phyloP scores from a whole-genome alignment of 2,113 vertebrate species.

The Xenus cinereus region DNA sequence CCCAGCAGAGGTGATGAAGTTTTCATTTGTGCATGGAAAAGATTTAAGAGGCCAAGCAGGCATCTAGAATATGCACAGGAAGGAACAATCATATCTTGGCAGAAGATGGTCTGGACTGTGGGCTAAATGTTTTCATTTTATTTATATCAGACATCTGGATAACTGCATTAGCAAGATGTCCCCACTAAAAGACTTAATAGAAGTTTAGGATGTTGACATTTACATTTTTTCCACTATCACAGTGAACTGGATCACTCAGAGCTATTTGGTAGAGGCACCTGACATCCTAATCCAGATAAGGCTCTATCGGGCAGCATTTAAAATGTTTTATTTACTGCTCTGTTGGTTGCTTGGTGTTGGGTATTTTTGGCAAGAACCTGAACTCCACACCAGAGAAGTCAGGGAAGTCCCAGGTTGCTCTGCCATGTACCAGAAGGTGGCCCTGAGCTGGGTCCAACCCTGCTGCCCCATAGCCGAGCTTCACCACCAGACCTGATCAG shows the following conservation, averaged over 20 bases:
- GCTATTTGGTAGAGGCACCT: neutral
- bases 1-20: neutral
- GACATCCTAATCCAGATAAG: neutral
- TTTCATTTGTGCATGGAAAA: neutral
- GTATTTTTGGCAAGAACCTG: neutral
- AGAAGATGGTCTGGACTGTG: neutral
- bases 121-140: neutral
- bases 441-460: neutral
- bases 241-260: neutral
- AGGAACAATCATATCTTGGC: neutral
- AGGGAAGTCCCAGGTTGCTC: neutral
- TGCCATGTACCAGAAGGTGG: neutral
- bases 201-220: neutral
- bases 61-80: neutral
- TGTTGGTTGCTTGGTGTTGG: neutral
- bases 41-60: neutral
- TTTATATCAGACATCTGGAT: neutral
- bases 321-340: neutral
- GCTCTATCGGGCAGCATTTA: neutral
- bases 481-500: neutral
- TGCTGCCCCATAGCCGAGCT: fast-evolving
- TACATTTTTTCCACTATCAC: neutral
- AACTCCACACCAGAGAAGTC: neutral
- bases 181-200: neutral
- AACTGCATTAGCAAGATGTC: neutral